Base-by-base conservation (phyloP, 2,113 vertebrate species). In the Pygoscelis antarcticus region DNA sequence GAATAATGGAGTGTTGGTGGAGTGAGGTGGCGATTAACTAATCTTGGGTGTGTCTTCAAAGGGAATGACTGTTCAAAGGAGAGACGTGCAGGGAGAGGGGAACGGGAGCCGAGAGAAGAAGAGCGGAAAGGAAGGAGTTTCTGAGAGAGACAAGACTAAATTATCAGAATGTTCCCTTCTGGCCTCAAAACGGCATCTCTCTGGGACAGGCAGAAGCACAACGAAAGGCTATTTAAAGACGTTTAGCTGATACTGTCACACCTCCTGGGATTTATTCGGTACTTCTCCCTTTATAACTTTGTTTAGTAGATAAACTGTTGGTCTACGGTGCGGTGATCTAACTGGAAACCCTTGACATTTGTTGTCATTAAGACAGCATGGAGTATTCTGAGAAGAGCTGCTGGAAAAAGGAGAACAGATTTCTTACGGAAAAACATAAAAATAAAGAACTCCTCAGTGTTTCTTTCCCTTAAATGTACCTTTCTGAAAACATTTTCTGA, bases 91-190 rank as follows among this genome's bases (percentile, higher is more conserved):
- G 76, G 42, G 77, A 66, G 62, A 14, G 20, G 3, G n/a, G 71
- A 85, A 55, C 0, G 0, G 47, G 23, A 75, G 38, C 13, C 0
- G 0, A 6, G 3, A 44, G 55, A 17, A 74, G 82, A 70, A 22
- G 72, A 65, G 72, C 46, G n/a, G 62, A 74, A 64, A 74, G 30
- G 83, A 72, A 78, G 57, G 68, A 55, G 36, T 2, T 94, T 65
- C 69, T 87, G 72, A 10, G 72, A 34, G 54, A 89, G 68, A 83
- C 38, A 40, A 84, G n/a, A 16, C 2, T 4, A 22, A 46, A 71
- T 71, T 26, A 55, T 71, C 70, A 57, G 40, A 74, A 83, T 23
- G 9, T 83, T 87, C 36, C 62, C 16, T 61, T 46, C 54, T 83
- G 66, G 36, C 34, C 27, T 79, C 4, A 3, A 13, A 65, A 66